Evolutionary conservation across 1,140 invertebrate species (phyloP), one percentile per base, ranked within the genome.

Genomic region (Zaprionus nigranus): DNA sequence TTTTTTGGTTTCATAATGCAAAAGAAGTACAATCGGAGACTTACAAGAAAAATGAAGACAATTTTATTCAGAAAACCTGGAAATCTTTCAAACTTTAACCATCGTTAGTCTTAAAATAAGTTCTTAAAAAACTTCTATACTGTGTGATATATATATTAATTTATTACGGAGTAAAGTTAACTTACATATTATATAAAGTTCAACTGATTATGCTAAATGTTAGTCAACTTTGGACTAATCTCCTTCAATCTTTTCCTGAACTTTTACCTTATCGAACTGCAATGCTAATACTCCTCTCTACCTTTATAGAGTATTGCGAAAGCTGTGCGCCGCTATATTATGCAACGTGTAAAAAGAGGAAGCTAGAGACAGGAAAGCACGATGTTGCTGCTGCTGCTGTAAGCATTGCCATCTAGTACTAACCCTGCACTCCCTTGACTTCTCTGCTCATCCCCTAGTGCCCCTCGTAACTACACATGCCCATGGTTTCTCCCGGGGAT

Each of bases 261-360:
- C 20, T 22, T 5, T 17, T 3, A 17, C 9, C 38, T 3, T 49
- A n/a, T 13, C 20, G 15, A 63, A 17, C 1, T 12, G 13, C 3
- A 26, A 9, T 46, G 57, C 17, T 17, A 5, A 2, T 58, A 24
- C 1, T 7, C 26, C 24, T n/a, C 28, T 6, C 22, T 13, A 22
- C 5, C 11, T 13, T 2, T 28, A 49, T 22, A 74, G 72, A 17
- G 65, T 59, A 75, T 54, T 54, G 61, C n/a, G 36, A 17, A 66
- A 72, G 53, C 63, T 59, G 54, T 57, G 51, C 43, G 24, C 34
- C 38, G 63, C 63, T 82, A 64, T 75, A 82, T 82, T 82, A 83
- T 84, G 78, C 81, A 80, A 84, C 58, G 81, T 79, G 81, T 70
- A 66, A 83, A 69, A 69, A 63, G 40, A 77, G 80, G 72, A 82